Evolutionary conservation across 1,140 invertebrate genomes (phyloP).

Genomic region (Galleria mellonella): DNA sequence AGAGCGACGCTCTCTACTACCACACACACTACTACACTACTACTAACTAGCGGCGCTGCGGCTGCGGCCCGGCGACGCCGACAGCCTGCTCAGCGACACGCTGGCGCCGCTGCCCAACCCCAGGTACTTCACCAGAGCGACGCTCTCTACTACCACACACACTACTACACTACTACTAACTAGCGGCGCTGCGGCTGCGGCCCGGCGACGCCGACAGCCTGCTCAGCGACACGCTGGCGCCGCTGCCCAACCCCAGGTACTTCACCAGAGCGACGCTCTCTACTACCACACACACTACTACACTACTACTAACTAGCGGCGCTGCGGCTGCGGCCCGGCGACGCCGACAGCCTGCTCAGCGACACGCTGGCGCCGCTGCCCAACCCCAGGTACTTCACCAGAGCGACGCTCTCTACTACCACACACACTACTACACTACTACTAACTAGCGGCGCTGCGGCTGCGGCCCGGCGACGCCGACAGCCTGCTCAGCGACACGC

Average conservation of each 20-base stretch:
- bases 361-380: slow-evolving; percentile 59
- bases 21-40: no score
- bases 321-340: slow-evolving; percentile 36
- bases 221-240: slow-evolving; percentile 13
- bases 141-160: no score
- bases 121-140: slow-evolving; percentile 36
- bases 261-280: not conserved
- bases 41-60: slow-evolving; percentile 38
- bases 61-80: slow-evolving; percentile 35
- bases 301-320: slow-evolving; percentile 24
- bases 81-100: slow-evolving; percentile 48
- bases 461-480: slow-evolving; percentile 40
- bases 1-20: no score
- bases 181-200: slow-evolving; percentile 47
- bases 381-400: slow-evolving; percentile 58
- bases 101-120: slow-evolving; percentile 61
- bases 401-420: no score
- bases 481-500: slow-evolving; percentile 45
- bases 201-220: slow-evolving; percentile 41
- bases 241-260: slow-evolving; percentile 1
- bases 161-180: no score
- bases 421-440: no score
- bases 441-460: slow-evolving; percentile 37
- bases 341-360: slow-evolving; percentile 44
- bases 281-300: no score